Conservation (phyloP, 2,113 vertebrate species). For the Calyptommatus sinebrachiatus region DNA sequence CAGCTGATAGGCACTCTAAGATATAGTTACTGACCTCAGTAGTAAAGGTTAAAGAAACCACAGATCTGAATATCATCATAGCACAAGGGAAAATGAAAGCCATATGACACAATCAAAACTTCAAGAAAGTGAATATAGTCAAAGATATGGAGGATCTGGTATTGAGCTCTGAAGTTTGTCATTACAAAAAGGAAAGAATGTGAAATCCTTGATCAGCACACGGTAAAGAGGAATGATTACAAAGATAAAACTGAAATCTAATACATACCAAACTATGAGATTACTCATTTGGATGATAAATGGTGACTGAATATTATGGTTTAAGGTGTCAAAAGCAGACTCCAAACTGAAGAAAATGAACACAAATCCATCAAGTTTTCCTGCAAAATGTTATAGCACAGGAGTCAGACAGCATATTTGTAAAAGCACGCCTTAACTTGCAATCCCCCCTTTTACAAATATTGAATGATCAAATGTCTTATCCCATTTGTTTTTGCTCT, state of each 20-base stretch:
- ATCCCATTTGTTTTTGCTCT: background rate
- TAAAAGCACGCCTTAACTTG: background rate
- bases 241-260: slow-evolving; percentile 27
- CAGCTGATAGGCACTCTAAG: slow-evolving; percentile 54
- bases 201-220: slow-evolving; percentile 14
- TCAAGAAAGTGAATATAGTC: slow-evolving; percentile 59
- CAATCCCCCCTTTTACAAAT: background rate
- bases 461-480: background rate
- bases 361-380: slow-evolving; percentile 12
- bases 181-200: background rate
- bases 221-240: slow-evolving; percentile 9
- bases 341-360: slow-evolving; percentile 34
- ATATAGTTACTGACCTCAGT: slow-evolving; percentile 64
- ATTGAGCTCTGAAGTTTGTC: slow-evolving; percentile 10
- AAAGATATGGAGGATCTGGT: slow-evolving; percentile 43
- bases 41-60: slow-evolving; percentile 64
- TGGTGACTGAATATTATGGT: background rate
- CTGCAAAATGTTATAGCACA: slow-evolving; percentile 1
- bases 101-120: slow-evolving; percentile 59
- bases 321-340: slow-evolving; percentile 39
- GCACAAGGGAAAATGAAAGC: slow-evolving; percentile 55
- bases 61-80: slow-evolving; percentile 56
- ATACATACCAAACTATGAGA: background rate
- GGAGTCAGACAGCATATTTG: background rate
- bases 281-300: slow-evolving; percentile 18